Evolutionary conservation across 2,888 invertebrate genomes (phyloP), one percentile per base, ranked within the genome.

Genomic region (Eupithecia exiguata): DNA sequence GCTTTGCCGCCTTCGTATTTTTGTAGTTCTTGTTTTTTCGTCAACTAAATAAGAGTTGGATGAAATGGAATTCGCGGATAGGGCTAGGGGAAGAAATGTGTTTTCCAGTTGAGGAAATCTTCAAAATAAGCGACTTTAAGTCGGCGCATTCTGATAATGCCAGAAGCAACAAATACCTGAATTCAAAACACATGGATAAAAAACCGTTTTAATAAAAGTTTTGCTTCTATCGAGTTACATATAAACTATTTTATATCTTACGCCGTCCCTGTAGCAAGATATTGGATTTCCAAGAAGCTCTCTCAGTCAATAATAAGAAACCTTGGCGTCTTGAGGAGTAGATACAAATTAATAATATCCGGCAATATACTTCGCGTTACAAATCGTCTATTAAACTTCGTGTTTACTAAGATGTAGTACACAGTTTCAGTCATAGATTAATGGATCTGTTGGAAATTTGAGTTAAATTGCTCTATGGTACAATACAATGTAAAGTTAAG

Each of bases 291-390:
- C 18, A 21, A 65, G 62, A 69, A 62, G 25, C 35, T 61, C 58
- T 61, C 58, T 58, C 58, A 14, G 14, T 58, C 58, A 58, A 25
- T 25, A 38, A 61, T 38, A 63, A 65, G 46, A 68, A 49, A 70
- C 63, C 72, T 82, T 81, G 80, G 71, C 77, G 78, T 85, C 84
- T 87, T 86, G 83, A 85, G 80, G 72, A 76, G 78, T 43, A 46
- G 61, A 72, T 74, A 80, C 80, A 86, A 89, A 90, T 91, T 87
- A 86, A 83, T 86, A 89, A 92, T 92, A 88, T 92, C 91, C 92
- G 90, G 84, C 83, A 84, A 81, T 86, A 86, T 86, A 82, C 84
- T 88, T 53, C n/a, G 3, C 6, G 84, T 82, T 83, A 84, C 79
- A 49, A 53, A 36, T 84, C 81, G 10, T 35, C 63, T 53, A 85